Base-by-base conservation (phyloP, 2,888 invertebrate species). In the Luperina testacea region DNA sequence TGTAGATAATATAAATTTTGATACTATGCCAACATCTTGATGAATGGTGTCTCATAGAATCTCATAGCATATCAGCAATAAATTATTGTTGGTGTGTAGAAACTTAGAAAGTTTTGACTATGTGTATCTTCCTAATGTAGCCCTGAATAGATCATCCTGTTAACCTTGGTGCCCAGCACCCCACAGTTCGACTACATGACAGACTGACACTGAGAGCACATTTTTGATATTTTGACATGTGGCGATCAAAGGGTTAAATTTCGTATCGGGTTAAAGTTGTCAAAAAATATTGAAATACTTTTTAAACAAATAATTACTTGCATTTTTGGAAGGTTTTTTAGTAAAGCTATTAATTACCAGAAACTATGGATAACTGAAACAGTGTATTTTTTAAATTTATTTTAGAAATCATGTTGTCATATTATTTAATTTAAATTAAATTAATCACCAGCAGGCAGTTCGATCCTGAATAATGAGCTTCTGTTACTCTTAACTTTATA, bases 11-110 rank as follows among this genome's bases (percentile, higher is more conserved):
- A 72, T 65, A 61, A 38, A 65, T 65, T 65, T 83, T 86, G 83
- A 70, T 77, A 86, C 51, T 20, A 67, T 75, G 83, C 86, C 86
- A 83, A 82, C n/a, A n/a, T 77, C 82, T 71, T 71, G 51, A 82
- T 77, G 6, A 48, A 76, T 57, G 65, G 45, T 64, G n/a, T 53
- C 13, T 78, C n/a, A n/a, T 53, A 72, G 57, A 13, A 48, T 13
- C 13, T 13, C 2, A 48, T 48, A 38, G 13, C 64, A 57, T 45
- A 38, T 38, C 45, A 63, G 57, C 32, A 24, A 64, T 81, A 45
- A 57, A 64, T 53, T 48, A 48, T 13, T n/a, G 9, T 38, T 7
- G n/a, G n/a, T 32, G 61, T 20, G n/a, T 9, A 51, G 38, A 38
- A 38, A 38, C 38, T 38, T 38, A 38, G 17, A 32, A 68, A 79